Percentiles rank a stretch among this genome's conserved stretches.
phyloP scores from a whole-genome alignment of 2,797 vertebrate genomes.

The Amblyraja radiata region DNA sequence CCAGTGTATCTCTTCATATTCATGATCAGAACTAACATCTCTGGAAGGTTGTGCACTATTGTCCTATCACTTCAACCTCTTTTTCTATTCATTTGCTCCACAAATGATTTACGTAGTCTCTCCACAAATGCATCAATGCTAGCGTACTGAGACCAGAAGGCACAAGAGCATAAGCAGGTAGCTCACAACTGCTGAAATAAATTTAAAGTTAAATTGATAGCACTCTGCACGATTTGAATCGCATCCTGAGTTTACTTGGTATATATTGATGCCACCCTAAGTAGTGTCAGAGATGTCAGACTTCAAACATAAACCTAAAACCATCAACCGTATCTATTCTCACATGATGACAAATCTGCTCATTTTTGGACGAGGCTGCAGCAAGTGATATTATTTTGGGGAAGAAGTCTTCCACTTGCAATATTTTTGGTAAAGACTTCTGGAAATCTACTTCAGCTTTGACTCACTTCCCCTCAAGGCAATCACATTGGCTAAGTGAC shows the following conservation, averaged over 20 bases:
- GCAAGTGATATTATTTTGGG: not conserved
- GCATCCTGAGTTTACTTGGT: not conserved
- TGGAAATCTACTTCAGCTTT: not conserved
- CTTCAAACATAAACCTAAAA: not conserved
- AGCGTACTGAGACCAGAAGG: not conserved
- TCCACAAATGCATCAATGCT: not conserved
- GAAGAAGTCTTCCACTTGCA: not conserved
- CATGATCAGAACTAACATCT: too few relatives aligned
- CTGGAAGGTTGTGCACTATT: too few relatives aligned
- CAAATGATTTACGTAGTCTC: not conserved
- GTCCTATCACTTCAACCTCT: too few relatives aligned
- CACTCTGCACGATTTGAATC: not conserved
- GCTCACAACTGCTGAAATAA: not conserved
- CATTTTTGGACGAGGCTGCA: not conserved
- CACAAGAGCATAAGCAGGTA: not conserved
- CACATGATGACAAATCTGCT: not conserved
- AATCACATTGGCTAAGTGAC: not conserved
- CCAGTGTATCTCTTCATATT: too few relatives aligned
- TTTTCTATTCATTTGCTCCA: not conserved
- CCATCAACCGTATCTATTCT: not conserved
- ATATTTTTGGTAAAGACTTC: not conserved
- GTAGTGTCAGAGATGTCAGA: not conserved
- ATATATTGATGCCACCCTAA: too few relatives aligned
- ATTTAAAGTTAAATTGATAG: not conserved
- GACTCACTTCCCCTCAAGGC: not conserved